Percentiles rank a stretch among this genome's conserved stretches.
phyloP scores from a whole-genome alignment of 2,113 vertebrate genomes.

The Erinaceus europaeus region DNA sequence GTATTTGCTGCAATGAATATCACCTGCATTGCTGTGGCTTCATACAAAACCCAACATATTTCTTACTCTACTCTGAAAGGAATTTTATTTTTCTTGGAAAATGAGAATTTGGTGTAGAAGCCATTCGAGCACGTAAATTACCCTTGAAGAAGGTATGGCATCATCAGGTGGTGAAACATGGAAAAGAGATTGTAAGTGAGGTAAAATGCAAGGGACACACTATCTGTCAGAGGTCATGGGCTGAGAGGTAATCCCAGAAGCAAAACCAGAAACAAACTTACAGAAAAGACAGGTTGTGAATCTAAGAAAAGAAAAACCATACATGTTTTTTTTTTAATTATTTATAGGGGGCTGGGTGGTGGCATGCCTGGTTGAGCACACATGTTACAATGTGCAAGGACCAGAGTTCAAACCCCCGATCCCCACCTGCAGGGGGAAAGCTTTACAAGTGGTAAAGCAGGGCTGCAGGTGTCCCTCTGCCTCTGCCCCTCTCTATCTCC shows the following conservation, averaged over 20 bases:
- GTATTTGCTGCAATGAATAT: not conserved
- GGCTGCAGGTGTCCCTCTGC: no score
- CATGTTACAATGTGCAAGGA: no score
- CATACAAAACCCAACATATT: not conserved
- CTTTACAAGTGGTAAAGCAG: no score
- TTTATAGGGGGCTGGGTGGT: no score
- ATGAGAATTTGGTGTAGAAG: not conserved
- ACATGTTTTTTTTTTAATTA: no score
- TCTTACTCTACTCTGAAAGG: not conserved
- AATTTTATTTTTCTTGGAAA: not conserved
- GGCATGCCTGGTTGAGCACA: no score
- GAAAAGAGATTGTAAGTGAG: not conserved
- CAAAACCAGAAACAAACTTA: not conserved
- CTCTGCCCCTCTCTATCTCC: no score
- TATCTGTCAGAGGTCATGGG: not conserved
- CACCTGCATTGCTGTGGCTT: not conserved
- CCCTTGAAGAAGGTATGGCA: not conserved
- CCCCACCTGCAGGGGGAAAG: no score
- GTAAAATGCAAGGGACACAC: no score
- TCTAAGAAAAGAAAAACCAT: not conserved
- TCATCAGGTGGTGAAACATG: not conserved
- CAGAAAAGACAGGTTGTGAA: not conserved
- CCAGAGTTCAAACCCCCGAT: no score
- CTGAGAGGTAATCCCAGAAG: not conserved
- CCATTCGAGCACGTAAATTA: not conserved